Percentiles rank a stretch among this genome's conserved stretches.
phyloP scores from a whole-genome alignment of 2,888 invertebrate species.

The Heliconius sara region DNA sequence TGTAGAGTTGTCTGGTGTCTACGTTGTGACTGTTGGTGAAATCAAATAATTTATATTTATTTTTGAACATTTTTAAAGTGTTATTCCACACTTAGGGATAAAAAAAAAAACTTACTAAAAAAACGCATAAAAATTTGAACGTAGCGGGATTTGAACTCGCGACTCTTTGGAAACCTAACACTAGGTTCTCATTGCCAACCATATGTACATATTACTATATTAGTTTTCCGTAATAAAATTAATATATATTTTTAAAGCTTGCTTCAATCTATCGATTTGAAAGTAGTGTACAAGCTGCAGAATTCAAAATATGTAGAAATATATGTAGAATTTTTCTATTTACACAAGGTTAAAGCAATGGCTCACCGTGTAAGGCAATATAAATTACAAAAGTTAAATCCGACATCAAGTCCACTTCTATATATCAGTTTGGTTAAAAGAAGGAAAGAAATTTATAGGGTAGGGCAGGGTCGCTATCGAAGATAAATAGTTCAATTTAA shows the following conservation, averaged over 20 bases:
- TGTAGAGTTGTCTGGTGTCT: no score
- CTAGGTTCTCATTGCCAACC: no score
- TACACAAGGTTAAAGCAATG: neutral
- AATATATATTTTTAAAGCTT: neutral
- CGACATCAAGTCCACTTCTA: neutral
- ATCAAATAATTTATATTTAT: no score
- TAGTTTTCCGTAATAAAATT: no score
- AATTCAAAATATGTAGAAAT: neutral
- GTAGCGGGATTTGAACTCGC: no score
- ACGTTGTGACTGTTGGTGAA: no score
- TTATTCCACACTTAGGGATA: no score
- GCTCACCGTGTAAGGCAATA: neutral
- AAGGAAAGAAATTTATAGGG: neutral
- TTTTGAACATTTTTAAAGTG: no score
- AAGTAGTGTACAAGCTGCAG: neutral
- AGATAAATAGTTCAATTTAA: constrained; percentile 2
- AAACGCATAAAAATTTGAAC: no score
- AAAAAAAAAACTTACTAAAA: no score
- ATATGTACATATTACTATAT: no score
- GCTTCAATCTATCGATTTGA: neutral
- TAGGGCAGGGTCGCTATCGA: neutral
- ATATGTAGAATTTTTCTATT: neutral
- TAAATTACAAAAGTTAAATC: neutral
- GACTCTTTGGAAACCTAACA: no score
- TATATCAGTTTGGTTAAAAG: neutral